phyloP scores from a whole-genome alignment of 2,797 vertebrate species.

The Sebastes itinus region DNA sequence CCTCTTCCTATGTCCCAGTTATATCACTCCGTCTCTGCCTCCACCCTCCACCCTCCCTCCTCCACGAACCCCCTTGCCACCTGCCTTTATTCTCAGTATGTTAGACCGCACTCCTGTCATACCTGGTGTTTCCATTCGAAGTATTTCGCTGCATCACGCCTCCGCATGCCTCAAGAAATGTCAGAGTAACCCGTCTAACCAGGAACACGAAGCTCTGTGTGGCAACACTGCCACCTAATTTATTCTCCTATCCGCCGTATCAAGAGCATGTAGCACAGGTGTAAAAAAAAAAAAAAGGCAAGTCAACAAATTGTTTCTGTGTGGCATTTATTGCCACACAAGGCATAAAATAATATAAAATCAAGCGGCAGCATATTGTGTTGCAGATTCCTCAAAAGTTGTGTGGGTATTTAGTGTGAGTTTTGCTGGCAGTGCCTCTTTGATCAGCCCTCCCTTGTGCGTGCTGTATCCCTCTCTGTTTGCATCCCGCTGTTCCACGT shows the following conservation, averaged over 20 bases:
- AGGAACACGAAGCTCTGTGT: slow-evolving; percentile 27
- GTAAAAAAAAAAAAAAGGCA: background rate
- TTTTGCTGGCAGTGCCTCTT: slow-evolving; percentile 34
- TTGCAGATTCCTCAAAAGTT: slow-evolving; percentile 26
- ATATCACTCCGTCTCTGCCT: slow-evolving; percentile 58
- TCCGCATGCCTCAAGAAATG: slow-evolving; percentile 42
- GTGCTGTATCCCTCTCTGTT: slow-evolving; percentile 26
- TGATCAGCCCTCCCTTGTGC: slow-evolving; percentile 41
- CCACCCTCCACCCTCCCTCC: slow-evolving; percentile 32
- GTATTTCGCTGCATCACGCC: slow-evolving; percentile 55
- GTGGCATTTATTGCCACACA: background rate
- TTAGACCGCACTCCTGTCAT: slow-evolving; percentile 41
- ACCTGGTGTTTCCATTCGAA: slow-evolving; percentile 37
- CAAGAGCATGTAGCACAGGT: background rate
- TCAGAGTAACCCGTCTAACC: slow-evolving; percentile 27
- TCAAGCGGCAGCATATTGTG: slow-evolving; percentile 6
- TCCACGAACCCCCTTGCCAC: slow-evolving; percentile 35
- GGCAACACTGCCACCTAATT: slow-evolving; percentile 12
- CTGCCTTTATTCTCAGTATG: slow-evolving; percentile 47
- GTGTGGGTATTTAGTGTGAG: slow-evolving; percentile 37
- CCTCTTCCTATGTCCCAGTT: slow-evolving; percentile 63
- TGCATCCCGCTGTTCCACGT: slow-evolving; percentile 51
- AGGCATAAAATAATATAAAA: background rate
- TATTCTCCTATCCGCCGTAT: slow-evolving; percentile 11
- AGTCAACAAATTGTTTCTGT: slow-evolving; percentile 17